These are phyloP conservation scores for Phainopepla nitens DNA, from an alignment of 2,113 vertebrate species.

Conservation along the genomic window DNA sequence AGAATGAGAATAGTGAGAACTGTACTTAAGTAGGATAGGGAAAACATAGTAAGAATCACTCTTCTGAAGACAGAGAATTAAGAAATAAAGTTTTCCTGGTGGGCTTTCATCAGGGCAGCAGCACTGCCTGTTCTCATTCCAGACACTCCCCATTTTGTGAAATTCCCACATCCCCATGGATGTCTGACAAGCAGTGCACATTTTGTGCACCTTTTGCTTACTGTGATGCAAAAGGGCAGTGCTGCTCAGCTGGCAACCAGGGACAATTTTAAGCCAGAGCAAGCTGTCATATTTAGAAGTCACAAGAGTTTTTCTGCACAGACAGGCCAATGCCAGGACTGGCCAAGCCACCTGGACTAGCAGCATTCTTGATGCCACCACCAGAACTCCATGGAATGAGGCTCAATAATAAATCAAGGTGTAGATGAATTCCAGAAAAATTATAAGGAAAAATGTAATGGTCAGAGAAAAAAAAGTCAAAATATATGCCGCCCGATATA, in stretches of 20 bases:
- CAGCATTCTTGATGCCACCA: accelerated
- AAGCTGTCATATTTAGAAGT: neutral
- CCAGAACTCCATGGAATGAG: neutral
- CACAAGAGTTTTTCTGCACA: neutral
- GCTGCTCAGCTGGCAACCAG: neutral
- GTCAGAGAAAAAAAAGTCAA: neutral
- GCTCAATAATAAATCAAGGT: neutral
- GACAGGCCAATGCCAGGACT: neutral
- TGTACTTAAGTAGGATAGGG: neutral
- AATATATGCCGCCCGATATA: neutral
- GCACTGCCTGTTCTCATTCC: neutral
- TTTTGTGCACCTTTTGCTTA: neutral
- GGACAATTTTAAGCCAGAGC: neutral
- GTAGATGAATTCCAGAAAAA: neutral
- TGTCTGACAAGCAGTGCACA: accelerated
- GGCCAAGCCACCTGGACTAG: neutral
- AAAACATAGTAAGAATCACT: neutral
- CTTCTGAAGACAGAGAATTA: neutral
- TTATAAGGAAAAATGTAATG: neutral
- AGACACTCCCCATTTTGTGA: neutral
- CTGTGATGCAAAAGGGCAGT: accelerated
- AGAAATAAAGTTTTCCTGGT: neutral
- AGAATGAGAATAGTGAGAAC: neutral
- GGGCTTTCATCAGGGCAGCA: neutral
- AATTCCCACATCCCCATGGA: neutral